Evolutionary conservation across 2,113 vertebrate species (phyloP), one percentile per base, ranked within the genome.

Genomic region (Anser brachyrhynchus): DNA sequence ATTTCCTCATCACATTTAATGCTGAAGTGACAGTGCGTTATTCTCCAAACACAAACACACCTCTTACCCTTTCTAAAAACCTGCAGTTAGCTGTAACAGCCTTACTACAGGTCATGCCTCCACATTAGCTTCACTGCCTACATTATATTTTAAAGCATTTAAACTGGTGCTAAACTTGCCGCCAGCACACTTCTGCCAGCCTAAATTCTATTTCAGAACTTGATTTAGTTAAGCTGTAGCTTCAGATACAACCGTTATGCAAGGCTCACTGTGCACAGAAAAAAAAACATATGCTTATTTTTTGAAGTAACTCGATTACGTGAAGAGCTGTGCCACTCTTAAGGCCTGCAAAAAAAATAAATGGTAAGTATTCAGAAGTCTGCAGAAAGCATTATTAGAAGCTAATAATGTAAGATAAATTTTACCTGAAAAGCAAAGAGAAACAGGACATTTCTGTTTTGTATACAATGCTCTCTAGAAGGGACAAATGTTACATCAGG

Each of bases 251-350:
- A 15, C 35, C 25, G 41, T 23, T 7, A 20, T 0, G 0, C 0
- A 2, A 31, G 10, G 33, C 11, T 26, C 54, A 33, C 39, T 21
- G 11, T 0, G 0, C 21, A 20, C 10, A 35, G 21, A 37, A 55
- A 37, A 35, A 59, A 31, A 0, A 46, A 0, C 33, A 21, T 0
- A 0, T 6, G 41, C 16, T 35, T 37, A 8, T 65, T 88, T 23
- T 51, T 55, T 75, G 57, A 33, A n/a, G 41, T 0, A 54, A 46
- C 54, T 70, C 13, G 52, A 11, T 54, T 28, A 28, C 0, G 6
- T 49, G 23, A 55, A 87, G 41, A 81, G 49, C 13, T 8, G 17
- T 12, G 43, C 26, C 18, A 33, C 31, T 65, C 39, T 3, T 3
- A 11, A 57, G 17, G 4, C 41, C 25, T 20, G 35, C 46, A 81